These are phyloP conservation scores for Tiphia femorata DNA, from an alignment of 2,888 invertebrate species.

Conservation along the genomic window DNA sequence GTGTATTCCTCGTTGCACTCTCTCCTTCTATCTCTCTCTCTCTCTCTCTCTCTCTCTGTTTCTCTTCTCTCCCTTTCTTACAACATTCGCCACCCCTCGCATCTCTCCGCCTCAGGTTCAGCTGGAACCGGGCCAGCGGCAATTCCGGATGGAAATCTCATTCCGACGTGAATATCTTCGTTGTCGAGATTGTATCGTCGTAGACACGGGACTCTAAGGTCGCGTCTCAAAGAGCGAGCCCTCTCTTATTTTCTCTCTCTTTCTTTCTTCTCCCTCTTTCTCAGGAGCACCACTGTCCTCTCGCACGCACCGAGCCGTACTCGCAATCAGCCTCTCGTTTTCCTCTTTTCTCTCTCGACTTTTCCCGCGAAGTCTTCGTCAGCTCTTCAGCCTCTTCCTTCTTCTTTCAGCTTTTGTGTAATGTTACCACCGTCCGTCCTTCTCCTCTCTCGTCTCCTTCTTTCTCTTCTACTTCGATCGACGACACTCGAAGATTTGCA, in stretches of 20 bases:
- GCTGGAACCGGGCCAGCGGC: constrained; percentile 58
- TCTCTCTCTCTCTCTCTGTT: too few relatives aligned
- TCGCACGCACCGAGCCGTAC: too few relatives aligned
- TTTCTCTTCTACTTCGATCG: constrained; percentile 7
- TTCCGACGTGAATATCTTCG: constrained; percentile 49
- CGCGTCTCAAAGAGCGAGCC: too few relatives aligned
- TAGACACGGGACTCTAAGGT: constrained; percentile 40
- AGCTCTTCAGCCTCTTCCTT: too few relatives aligned
- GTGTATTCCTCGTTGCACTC: too few relatives aligned
- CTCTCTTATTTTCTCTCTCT: background rate
- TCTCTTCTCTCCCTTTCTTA: too few relatives aligned
- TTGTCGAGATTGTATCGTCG: constrained; percentile 41
- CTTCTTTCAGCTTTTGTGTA: background rate
- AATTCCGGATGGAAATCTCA: constrained; percentile 61
- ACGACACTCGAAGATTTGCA: too few relatives aligned
- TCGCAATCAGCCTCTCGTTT: too few relatives aligned
- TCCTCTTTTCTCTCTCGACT: background rate
- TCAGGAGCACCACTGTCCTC: background rate
- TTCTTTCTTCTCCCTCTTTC: background rate
- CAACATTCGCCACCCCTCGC: constrained; percentile 28
- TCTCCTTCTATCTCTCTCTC: too few relatives aligned
- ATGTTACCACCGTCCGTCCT: background rate
- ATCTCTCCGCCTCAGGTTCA: constrained; percentile 23
- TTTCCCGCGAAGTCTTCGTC: background rate
- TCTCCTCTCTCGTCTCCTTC: background rate